phyloP scores from a whole-genome alignment of 2,113 vertebrate genomes.

The Oncorhynchus keta region DNA sequence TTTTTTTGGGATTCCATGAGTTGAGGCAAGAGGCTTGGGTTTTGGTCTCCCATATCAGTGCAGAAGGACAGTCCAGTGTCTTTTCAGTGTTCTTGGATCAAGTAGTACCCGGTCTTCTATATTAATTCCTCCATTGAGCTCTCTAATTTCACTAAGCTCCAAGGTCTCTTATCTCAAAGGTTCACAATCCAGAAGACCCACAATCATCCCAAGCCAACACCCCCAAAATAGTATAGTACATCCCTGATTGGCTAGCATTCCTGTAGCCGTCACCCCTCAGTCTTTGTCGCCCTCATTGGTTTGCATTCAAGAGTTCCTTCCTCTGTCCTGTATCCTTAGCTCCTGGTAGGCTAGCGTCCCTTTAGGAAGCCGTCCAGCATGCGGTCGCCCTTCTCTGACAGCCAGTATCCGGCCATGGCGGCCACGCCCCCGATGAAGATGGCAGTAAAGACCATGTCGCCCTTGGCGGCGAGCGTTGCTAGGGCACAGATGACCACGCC shows the following conservation, averaged over 20 bases:
- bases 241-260: constrained; percentile 54
- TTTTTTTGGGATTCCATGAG: no score
- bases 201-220: constrained; percentile 22
- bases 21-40: constrained; percentile 28
- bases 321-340: constrained; percentile 6
- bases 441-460: constrained; percentile 97
- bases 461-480: constrained; percentile 93
- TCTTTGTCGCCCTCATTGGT: neutral
- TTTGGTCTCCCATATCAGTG: constrained; percentile 47
- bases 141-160: neutral
- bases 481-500: constrained; percentile 93
- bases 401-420: constrained; percentile 97
- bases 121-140: constrained; percentile 8
- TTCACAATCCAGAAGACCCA: constrained; percentile 9
- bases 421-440: constrained; percentile 96
- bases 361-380: constrained; percentile 94
- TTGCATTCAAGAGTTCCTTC: neutral
- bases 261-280: neutral
- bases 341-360: constrained; percentile 69
- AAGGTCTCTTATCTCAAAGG: neutral
- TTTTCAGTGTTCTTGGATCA: constrained; percentile 25
- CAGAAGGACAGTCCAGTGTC: constrained; percentile 34
- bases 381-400: constrained; percentile 92
- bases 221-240: constrained; percentile 13
- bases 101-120: neutral